Conservation (phyloP, 2,797 vertebrate genomes). For the Gadopsis marmoratus region DNA sequence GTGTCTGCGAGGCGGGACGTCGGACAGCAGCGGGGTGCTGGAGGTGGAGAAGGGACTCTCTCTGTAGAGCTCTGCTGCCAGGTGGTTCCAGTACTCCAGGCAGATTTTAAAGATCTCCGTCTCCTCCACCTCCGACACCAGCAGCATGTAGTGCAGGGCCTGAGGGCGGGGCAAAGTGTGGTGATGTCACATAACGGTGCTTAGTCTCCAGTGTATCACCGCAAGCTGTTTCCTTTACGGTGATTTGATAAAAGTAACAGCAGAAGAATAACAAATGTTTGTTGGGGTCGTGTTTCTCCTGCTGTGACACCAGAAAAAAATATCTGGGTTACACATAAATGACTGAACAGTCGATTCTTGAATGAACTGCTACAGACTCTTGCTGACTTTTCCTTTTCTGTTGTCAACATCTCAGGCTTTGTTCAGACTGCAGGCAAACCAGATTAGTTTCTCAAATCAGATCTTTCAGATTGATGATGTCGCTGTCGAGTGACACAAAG, state of each 20-base stretch:
- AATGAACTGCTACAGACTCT: neutral
- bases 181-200: neutral
- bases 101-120: conserved; percentile 99
- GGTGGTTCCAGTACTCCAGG: conserved; percentile 98
- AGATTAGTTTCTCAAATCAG: no score
- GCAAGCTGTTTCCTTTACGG: neutral
- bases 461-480: no score
- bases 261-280: neutral
- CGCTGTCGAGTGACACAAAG: no score
- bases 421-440: no score
- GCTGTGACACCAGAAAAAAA: neutral
- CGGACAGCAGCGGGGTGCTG: conserved; percentile 93
- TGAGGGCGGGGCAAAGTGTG: conserved; percentile 13
- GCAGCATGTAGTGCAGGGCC: conserved; percentile 88
- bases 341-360: neutral
- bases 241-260: neutral
- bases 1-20: conserved; percentile 95
- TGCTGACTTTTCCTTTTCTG: neutral
- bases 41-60: conserved; percentile 97
- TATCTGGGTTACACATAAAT: neutral
- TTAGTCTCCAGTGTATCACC: neutral
- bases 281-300: neutral
- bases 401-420: neutral
- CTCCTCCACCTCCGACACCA: conserved; percentile 99
- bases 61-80: conserved; percentile 96